Evolutionary conservation across 1,140 invertebrate species (phyloP), one percentile per base, ranked within the genome.

Genomic region (Drosophila triauraria): DNA sequence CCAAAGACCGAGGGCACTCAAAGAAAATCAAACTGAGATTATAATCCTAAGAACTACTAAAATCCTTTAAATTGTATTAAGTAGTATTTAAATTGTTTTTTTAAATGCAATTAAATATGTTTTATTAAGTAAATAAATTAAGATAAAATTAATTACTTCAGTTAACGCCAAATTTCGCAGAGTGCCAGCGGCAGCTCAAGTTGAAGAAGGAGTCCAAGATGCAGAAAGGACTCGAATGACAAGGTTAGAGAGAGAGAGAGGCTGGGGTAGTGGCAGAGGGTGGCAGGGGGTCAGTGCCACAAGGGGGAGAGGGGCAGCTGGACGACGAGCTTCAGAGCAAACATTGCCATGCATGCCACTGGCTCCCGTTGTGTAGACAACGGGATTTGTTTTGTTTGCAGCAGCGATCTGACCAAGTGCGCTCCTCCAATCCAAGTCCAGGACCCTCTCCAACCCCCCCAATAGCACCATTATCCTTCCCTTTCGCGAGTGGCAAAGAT

Each of bases 341-440:
- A 86, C 75, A 86, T 82, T 85, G 75, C 62, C 78, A 82, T 86
- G 79, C 78, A 86, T 78, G 79, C 59, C 65, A 56, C 80, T 79
- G 63, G 63, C 70, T 72, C 67, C 69, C 69, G 69, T 78, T 79
- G 59, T 76, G 80, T 82, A 78, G 78, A 85, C 78, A 85, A 67
- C 83, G 80, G 71, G 80, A 80, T 87, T 83, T 77, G 84, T 80
- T 77, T 84, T 86, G 78, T 86, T 86, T 85, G 78, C 63, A 63
- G 67, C 72, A 58, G 65, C 82, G 82, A 85, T 80, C 82, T 77
- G 82, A 65, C 57, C 71, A 62, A 72, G 67, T 30, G 8, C 67
- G 25, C 17, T 61, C 54, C 58, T 27, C 40, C 74, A 40, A 44
- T 12, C 35, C 20, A 20, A 20, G 20, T 20, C 20, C 20, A 20